Evolutionary conservation across 1,140 invertebrate species (phyloP), one percentile per base, ranked within the genome.

Genomic region (Heliconius nattereri): DNA sequence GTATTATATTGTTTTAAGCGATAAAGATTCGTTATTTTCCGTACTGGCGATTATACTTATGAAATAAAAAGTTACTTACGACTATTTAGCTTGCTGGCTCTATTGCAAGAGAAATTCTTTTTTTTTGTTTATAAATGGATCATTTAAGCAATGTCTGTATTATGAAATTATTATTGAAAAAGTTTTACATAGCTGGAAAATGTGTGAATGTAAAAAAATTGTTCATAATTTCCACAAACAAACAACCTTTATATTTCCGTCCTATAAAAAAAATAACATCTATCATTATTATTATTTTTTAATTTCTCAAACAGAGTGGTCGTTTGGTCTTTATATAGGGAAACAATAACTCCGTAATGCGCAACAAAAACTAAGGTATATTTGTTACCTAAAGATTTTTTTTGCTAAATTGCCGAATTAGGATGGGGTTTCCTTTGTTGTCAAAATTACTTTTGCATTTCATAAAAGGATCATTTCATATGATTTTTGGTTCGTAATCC

Each of bases 271-370:
- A 35, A 40, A 40, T 9, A 40, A 40, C 8, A 40, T 40, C 37
- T 40, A 11, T 40, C 9, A 9, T 86, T 85, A 52, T 76, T 76
- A 60, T 76, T 76, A 84, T 88, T 85, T 85, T 86, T 85, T 85
- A 85, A 88, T 88, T 85, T 84, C 80, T 78, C 79, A 80, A 80
- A 79, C 83, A 73, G 71, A 78, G 71, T 78, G 73, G 29, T 57
- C 35, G 7, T 71, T 19, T 19, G 32, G 80, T 80, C 80, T 54
- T 86, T 83, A 81, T 79, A 85, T 85, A 82, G 76, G 75, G 85
- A 83, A 7, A 35, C 83, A 85, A 86, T 82, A 84, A 88, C 85
- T 86, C 83, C 76, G 76, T 84, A 85, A 84, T 73, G 82, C 73
- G 79, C 85, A 87, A 87, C 82, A 85, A 85, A 84, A 85, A 85